Percentiles rank a stretch among this genome's conserved stretches.
phyloP scores from a whole-genome alignment of 2,113 vertebrate genomes.

The Planiliza haematocheilus region DNA sequence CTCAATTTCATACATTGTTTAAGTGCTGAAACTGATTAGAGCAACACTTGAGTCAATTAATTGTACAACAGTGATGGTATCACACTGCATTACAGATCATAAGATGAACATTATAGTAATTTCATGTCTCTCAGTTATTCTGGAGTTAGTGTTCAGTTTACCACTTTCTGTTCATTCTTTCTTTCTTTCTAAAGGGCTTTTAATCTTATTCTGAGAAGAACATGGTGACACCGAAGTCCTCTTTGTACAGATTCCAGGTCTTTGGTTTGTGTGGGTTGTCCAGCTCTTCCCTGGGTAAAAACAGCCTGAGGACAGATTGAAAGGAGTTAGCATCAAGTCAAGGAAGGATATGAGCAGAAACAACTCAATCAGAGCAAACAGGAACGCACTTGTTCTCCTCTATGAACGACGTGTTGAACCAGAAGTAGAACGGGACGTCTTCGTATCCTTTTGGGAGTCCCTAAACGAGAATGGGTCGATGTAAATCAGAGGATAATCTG shows the following conservation, averaged over 20 bases:
- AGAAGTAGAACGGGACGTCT: conserved; percentile 94
- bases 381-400: conserved; percentile 87
- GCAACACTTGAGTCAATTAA: neutral
- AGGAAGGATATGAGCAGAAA: neutral
- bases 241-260: conserved; percentile 90
- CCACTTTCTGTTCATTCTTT: neutral
- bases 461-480: conserved; percentile 67
- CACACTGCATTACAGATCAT: neutral
- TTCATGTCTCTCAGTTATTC: neutral
- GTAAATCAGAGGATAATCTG: neutral
- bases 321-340: neutral
- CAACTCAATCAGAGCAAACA: neutral
- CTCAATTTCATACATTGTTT: neutral
- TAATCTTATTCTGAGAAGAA: conserved; percentile 81
- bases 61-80: neutral
- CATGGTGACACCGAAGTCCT: conserved; percentile 91
- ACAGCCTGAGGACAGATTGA: conserved; percentile 83
- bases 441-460: conserved; percentile 92
- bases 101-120: neutral
- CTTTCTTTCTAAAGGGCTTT: conserved; percentile 3
- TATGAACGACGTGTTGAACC: conserved; percentile 96
- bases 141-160: neutral
- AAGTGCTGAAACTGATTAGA: conserved; percentile 1
- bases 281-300: conserved; percentile 89
- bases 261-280: conserved; percentile 95